A percentile compares a stretch with the other conserved stretches of the same genome.
Evolutionary conservation across 2,797 vertebrate species (phyloP).

Genomic region (Jordanella pulchra): DNA sequence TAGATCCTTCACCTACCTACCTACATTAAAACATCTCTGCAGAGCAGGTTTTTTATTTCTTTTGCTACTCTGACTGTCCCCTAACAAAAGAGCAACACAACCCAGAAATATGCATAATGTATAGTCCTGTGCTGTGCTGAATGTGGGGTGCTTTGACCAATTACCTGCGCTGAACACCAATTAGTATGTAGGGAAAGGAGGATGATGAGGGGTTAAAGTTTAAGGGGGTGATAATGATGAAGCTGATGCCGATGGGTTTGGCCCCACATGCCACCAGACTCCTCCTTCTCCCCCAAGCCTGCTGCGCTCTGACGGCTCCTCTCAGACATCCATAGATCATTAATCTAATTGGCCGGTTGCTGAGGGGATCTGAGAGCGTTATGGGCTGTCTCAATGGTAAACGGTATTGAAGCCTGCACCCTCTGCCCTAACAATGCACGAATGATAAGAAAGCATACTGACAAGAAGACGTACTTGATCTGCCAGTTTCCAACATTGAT

Average conservation of each 20-base stretch:
- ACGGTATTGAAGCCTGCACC: slow-evolving; percentile 66
- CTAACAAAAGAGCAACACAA: slow-evolving; percentile 40
- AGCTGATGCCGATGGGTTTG: slow-evolving; percentile 69
- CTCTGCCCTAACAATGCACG: slow-evolving; percentile 56
- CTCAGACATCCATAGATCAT: slow-evolving; percentile 77
- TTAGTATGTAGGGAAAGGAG: slow-evolving; percentile 74
- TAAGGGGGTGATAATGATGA: slow-evolving; percentile 81
- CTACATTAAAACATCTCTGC: slow-evolving; percentile 1
- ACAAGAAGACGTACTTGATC: slow-evolving; percentile 48
- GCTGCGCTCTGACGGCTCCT: slow-evolving; percentile 57
- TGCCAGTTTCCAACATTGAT: slow-evolving; percentile 55
- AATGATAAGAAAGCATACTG: slow-evolving; percentile 62
- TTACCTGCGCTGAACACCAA: slow-evolving; percentile 75
- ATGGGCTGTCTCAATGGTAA: slow-evolving; percentile 76
- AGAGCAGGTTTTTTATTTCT: slow-evolving; percentile 29
- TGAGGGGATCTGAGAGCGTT: slow-evolving; percentile 69
- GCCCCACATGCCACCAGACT: slow-evolving; percentile 44
- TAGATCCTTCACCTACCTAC: not conserved
- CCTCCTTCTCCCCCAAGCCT: slow-evolving; percentile 32
- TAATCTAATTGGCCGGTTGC: slow-evolving; percentile 81
- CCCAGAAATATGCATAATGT: slow-evolving; percentile 65
- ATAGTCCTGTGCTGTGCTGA: slow-evolving; percentile 60
- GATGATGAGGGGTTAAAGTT: slow-evolving; percentile 79
- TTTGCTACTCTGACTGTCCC: slow-evolving; percentile 26
- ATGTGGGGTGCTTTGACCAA: slow-evolving; percentile 67